A percentile compares a stretch with the other conserved stretches of the same genome.
phyloP scores from a whole-genome alignment of 1,140 invertebrate species.

The Drosophila quadrilineata region DNA sequence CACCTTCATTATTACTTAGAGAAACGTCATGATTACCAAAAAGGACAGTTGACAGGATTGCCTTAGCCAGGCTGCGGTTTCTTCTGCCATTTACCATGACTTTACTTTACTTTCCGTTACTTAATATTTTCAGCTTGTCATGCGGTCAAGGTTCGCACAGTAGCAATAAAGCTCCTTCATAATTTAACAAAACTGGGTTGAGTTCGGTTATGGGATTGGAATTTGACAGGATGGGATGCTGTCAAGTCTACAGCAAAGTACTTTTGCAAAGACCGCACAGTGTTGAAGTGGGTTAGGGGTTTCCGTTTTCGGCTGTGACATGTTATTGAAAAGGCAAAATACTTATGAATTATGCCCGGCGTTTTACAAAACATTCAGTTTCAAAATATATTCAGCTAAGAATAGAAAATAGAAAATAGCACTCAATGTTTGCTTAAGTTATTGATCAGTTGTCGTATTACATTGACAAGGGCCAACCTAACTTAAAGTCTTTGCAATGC shows the following conservation, averaged over 20 bases:
- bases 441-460: neutral
- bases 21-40: too few relatives aligned
- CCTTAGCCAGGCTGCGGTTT: slow-evolving; percentile 15
- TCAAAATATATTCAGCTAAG: neutral
- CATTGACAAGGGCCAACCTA: neutral
- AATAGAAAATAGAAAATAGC: neutral
- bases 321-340: slow-evolving; percentile 33
- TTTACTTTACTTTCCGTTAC: too few relatives aligned
- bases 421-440: too few relatives aligned
- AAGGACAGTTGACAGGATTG: too few relatives aligned
- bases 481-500: too few relatives aligned
- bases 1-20: too few relatives aligned
- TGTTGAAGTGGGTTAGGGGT: slow-evolving; percentile 38
- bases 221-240: slow-evolving; percentile 2
- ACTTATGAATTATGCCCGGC: slow-evolving; percentile 40
- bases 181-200: slow-evolving; percentile 44
- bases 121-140: slow-evolving; percentile 62
- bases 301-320: slow-evolving; percentile 28
- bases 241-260: slow-evolving; percentile 42
- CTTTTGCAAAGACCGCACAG: slow-evolving; percentile 36
- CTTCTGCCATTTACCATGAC: slow-evolving; percentile 31
- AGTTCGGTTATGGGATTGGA: slow-evolving; percentile 11
- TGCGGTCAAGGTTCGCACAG: slow-evolving; percentile 61
- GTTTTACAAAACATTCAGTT: too few relatives aligned
- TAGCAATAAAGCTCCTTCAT: slow-evolving; percentile 61